Conservation (phyloP, 1,140 invertebrate species). For the Aplysia californica region DNA sequence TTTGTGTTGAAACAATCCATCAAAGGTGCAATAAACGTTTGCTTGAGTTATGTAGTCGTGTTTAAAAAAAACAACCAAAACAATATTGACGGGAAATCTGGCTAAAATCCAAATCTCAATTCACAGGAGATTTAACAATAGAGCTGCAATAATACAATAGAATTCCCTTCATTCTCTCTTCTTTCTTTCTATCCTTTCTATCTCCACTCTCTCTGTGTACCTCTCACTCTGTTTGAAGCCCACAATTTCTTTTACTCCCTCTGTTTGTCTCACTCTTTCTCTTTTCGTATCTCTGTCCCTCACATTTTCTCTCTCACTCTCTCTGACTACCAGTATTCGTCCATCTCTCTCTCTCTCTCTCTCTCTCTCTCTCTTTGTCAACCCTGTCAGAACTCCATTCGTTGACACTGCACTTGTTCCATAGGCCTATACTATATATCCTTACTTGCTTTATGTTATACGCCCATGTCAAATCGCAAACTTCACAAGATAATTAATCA, state of each 20-base stretch:
- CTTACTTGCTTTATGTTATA: background rate
- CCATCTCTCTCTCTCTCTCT: background rate
- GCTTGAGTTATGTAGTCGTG: too few species aligned
- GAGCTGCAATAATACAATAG: too few species aligned
- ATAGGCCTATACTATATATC: background rate
- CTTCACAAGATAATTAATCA: too few species aligned
- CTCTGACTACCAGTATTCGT: background rate
- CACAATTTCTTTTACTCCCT: background rate
- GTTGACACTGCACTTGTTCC: background rate
- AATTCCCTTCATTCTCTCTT: background rate
- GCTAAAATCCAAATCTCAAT: too few species aligned
- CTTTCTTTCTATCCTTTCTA: background rate
- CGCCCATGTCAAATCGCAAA: background rate
- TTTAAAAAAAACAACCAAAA: too few species aligned
- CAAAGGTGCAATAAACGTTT: too few species aligned
- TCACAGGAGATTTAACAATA: too few species aligned
- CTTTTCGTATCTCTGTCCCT: background rate
- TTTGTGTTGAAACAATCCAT: too few species aligned
- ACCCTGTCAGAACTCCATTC: background rate
- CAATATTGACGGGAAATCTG: too few species aligned
- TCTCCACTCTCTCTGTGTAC: background rate
- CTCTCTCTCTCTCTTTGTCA: slow-evolving; percentile 8
- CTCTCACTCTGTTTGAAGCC: background rate
- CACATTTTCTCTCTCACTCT: background rate
- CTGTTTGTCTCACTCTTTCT: background rate